Evolutionary conservation across 2,888 invertebrate genomes (phyloP).

Genomic region (Drosophila fungiperda): DNA sequence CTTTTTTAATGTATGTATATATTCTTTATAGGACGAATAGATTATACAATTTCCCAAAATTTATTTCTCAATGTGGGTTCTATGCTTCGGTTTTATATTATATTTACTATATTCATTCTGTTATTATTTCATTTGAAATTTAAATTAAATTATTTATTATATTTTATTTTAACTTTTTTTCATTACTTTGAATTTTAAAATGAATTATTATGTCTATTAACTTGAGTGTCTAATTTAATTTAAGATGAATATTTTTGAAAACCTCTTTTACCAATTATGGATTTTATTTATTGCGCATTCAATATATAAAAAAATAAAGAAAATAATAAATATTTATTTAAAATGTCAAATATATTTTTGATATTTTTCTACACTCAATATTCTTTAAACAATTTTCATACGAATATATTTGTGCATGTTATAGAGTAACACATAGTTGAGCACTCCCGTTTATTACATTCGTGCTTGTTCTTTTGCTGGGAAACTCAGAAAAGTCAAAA

Average conservation of each 20-base stretch:
- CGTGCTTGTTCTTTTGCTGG: slow-evolving; percentile 7
- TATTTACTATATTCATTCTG: not conserved
- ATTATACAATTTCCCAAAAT: not conserved
- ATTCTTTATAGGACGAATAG: not conserved
- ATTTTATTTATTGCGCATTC: not conserved
- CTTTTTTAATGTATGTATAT: not conserved
- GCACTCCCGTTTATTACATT: not conserved
- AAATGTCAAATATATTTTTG: not conserved
- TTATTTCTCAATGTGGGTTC: not conserved
- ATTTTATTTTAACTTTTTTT: not conserved
- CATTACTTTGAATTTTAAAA: not conserved
- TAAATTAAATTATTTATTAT: not conserved
- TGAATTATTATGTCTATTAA: not conserved
- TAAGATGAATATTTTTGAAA: not conserved
- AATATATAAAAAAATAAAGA: not conserved
- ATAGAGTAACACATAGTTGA: not conserved
- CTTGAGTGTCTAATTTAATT: not conserved
- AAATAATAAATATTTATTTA: not conserved
- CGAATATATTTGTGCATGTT: not conserved
- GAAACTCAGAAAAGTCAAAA: slow-evolving; percentile 65
- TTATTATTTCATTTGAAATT: not conserved
- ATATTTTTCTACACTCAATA: not conserved
- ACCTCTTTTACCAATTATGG: not conserved
- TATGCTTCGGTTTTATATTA: not conserved
- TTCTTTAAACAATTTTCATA: not conserved